Evolutionary conservation across 2,888 invertebrate species (phyloP).

Genomic region (Amorpha juglandis): DNA sequence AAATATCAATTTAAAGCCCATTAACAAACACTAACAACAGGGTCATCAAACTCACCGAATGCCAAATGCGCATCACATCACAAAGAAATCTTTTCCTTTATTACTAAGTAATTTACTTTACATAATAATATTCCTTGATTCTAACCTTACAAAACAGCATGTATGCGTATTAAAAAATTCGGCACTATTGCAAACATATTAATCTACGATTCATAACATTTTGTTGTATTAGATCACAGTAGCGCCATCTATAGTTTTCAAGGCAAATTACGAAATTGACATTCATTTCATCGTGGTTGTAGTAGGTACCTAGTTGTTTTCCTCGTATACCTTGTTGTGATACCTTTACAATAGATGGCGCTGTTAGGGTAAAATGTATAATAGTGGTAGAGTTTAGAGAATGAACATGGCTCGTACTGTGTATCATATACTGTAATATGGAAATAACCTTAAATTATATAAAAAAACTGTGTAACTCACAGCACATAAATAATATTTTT

Average conservation of each 20-base stretch:
- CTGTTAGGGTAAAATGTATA: background rate
- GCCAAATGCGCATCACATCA: background rate
- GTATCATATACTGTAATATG: no score
- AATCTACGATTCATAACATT: background rate
- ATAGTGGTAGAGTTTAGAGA: no score
- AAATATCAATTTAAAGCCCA: background rate
- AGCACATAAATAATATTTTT: no score
- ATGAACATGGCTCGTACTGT: no score
- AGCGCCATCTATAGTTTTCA: slow-evolving; percentile 4
- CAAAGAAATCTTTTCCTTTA: background rate
- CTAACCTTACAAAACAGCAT: slow-evolving; percentile 3
- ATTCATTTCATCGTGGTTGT: background rate
- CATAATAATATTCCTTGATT: background rate
- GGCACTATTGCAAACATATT: background rate
- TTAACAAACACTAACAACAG: background rate
- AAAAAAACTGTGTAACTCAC: no score
- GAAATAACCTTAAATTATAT: no score
- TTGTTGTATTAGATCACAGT: background rate
- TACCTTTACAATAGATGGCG: slow-evolving; percentile 8
- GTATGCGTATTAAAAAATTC: slow-evolving; percentile 4
- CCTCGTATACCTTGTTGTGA: no score
- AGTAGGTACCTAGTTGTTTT: background rate
- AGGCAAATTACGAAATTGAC: background rate
- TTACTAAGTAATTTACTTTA: background rate
- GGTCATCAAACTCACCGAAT: slow-evolving; percentile 3